Evolutionary conservation across 2,113 vertebrate genomes (phyloP).

Genomic region (Apteryx mantelli): DNA sequence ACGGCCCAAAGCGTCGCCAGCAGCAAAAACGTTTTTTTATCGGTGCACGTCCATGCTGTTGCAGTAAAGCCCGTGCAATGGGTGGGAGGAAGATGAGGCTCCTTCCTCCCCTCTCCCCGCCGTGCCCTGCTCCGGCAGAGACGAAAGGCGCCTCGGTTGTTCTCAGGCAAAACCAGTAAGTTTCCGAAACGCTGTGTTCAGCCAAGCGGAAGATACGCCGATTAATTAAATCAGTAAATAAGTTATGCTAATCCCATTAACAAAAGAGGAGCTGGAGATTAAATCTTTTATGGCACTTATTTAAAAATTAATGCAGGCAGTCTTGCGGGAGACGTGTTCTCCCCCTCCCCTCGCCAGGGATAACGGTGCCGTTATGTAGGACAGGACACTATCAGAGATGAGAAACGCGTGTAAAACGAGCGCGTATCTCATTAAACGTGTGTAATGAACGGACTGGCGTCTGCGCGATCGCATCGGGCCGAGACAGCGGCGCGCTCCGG

Average conservation of each 20-base stretch:
- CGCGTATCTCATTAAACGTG: conserved; percentile 19
- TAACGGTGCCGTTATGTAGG: conserved; percentile 22
- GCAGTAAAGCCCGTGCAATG: too few relatives aligned
- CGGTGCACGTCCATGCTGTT: too few relatives aligned
- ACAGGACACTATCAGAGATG: neutral
- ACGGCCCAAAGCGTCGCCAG: too few relatives aligned
- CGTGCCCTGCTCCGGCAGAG: too few relatives aligned
- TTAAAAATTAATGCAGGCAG: conserved; percentile 54
- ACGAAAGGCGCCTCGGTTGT: neutral
- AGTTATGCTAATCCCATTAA: conserved; percentile 67
- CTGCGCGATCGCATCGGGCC: neutral
- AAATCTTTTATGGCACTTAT: conserved; percentile 47
- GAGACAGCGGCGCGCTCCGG: neutral
- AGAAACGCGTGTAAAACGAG: conserved; percentile 53
- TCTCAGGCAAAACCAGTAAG: neutral
- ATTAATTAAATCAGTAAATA: conserved; percentile 71
- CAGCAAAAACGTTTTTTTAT: too few relatives aligned
- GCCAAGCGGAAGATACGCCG: neutral
- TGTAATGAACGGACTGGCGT: conserved; percentile 44
- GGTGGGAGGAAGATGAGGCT: neutral
- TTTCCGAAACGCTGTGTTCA: neutral
- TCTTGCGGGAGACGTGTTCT: conserved; percentile 37
- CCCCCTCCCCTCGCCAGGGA: conserved; percentile 24
- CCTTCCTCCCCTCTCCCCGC: neutral
- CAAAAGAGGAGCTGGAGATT: conserved; percentile 50